A percentile compares a stretch with the other conserved stretches of the same genome.
These are phyloP conservation scores for Eulimnadia texana DNA, from an alignment of 1,140 invertebrate species.

Conservation along the genomic window DNA sequence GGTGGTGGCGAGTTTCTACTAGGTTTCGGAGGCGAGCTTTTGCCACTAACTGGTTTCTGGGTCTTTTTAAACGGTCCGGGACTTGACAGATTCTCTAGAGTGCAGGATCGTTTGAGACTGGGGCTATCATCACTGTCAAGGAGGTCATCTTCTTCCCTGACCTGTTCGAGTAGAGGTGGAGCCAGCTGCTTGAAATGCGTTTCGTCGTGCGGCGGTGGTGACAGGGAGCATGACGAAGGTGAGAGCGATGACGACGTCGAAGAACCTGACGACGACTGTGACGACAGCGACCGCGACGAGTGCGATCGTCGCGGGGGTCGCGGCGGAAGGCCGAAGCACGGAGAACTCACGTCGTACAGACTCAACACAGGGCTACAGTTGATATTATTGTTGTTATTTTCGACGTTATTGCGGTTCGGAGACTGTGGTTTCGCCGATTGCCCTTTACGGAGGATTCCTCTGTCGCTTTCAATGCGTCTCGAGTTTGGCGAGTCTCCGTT, in stretches of 20 bases:
- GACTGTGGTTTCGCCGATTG: background rate
- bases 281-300: slow-evolving; percentile 15
- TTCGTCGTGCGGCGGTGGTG: background rate
- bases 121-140: background rate
- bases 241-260: slow-evolving; percentile 15
- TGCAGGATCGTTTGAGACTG: background rate
- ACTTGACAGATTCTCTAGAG: background rate
- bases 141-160: slow-evolving; percentile 5
- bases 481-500: background rate
- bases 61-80: background rate
- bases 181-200: background rate
- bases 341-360: background rate
- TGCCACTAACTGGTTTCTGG: background rate
- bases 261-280: slow-evolving; percentile 13
- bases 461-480: background rate
- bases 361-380: background rate
- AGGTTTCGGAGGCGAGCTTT: background rate
- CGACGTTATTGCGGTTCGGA: slow-evolving; percentile 2
- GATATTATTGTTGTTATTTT: background rate
- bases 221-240: background rate
- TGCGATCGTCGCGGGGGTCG: slow-evolving; percentile 1
- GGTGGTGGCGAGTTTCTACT: background rate
- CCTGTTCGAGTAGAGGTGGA: slow-evolving; percentile 6
- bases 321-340: slow-evolving; percentile 10
- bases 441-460: background rate